phyloP scores from a whole-genome alignment of 1,140 invertebrate genomes.

The Zaprionus gabonicus region DNA sequence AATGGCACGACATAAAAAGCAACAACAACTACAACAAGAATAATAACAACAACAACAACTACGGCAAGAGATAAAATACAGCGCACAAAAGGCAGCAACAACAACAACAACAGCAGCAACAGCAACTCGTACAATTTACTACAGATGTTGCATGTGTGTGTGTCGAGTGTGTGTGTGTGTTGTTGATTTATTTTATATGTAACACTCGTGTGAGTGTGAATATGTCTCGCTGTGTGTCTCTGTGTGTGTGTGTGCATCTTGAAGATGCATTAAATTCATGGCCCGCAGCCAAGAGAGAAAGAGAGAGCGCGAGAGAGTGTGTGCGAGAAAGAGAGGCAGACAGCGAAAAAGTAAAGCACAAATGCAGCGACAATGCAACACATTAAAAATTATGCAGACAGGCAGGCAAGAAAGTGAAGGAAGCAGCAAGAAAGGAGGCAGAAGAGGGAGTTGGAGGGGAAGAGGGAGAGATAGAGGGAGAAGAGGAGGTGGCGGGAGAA shows the following conservation, averaged over 20 bases:
- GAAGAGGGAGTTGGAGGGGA: background rate
- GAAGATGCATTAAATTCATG: conserved; percentile 73
- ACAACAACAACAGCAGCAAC: conserved; percentile 18
- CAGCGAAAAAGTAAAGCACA: conserved; percentile 46
- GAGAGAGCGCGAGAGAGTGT: background rate
- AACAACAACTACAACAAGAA: conserved; percentile 53
- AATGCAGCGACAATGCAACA: conserved; percentile 40
- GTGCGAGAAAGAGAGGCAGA: background rate
- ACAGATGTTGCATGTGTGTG: conserved; percentile 7
- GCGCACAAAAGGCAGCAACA: conserved; percentile 33
- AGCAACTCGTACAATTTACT: conserved; percentile 38
- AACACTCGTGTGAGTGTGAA: background rate
- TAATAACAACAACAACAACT: conserved; percentile 27
- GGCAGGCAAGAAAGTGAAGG: conserved; percentile 7
- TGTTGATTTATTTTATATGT: conserved; percentile 21
- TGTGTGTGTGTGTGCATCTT: conserved; percentile 59
- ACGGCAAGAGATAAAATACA: conserved; percentile 58
- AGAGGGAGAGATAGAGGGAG: background rate
- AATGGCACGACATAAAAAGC: conserved; percentile 82
- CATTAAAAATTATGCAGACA: conserved; percentile 33
- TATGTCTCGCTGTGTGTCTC: background rate
- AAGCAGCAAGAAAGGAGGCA: background rate
- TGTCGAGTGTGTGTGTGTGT: background rate
- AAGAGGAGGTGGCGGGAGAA: background rate
- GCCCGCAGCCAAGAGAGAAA: conserved; percentile 55